These are phyloP conservation scores for Serilophus lunatus DNA, from an alignment of 2,113 vertebrate species.

Conservation along the genomic window DNA sequence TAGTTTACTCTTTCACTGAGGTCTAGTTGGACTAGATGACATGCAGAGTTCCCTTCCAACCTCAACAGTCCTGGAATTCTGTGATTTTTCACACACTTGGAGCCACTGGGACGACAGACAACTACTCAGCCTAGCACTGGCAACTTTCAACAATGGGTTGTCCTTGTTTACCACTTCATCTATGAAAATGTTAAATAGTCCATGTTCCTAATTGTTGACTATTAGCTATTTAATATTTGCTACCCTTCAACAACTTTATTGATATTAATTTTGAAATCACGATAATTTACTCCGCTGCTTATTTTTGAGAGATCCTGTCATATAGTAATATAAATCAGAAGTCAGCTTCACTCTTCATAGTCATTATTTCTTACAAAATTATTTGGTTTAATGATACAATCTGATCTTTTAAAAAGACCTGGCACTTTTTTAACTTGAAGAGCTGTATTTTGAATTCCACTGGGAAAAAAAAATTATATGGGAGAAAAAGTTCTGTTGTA, in stretches of 20 bases:
- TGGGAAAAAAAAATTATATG: not conserved
- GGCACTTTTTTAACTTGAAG: not conserved
- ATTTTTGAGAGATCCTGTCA: not conserved
- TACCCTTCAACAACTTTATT: not conserved
- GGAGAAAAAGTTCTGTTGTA: not conserved
- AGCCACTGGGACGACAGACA: not conserved
- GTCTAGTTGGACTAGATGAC: not conserved
- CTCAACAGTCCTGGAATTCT: not conserved
- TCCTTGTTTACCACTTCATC: not conserved
- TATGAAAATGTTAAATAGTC: not conserved
- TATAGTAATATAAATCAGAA: not conserved
- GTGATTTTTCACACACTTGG: not conserved
- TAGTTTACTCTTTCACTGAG: not conserved
- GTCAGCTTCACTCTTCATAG: not conserved
- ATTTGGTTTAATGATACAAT: not conserved
- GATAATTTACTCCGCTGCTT: not conserved
- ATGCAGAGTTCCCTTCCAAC: not conserved
- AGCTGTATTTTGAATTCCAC: not conserved
- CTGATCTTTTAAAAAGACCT: not conserved
- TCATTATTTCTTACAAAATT: not conserved
- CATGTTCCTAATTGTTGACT: not conserved
- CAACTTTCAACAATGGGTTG: not conserved
- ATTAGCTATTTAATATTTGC: not conserved
- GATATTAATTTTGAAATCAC: not conserved
- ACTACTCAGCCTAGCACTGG: not conserved